Percentiles rank a stretch among this genome's conserved stretches.
Evolutionary conservation across 2,797 vertebrate genomes (phyloP).

Genomic region (Sitta carolinensis): DNA sequence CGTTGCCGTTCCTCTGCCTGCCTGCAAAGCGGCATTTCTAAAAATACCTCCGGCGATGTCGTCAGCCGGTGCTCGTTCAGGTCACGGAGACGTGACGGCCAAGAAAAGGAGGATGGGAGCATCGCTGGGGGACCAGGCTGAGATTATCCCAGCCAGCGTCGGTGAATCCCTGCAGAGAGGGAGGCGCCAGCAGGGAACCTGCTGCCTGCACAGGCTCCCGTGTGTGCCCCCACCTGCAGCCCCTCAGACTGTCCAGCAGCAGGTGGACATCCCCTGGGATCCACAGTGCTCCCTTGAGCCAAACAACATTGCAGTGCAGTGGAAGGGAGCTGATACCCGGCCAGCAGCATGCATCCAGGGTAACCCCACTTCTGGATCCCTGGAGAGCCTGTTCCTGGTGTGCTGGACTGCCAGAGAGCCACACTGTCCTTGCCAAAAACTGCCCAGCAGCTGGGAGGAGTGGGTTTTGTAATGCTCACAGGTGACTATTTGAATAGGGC

Average conservation of each 20-base stretch:
- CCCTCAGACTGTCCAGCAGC: background rate
- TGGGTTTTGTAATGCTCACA: background rate
- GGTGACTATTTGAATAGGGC: background rate
- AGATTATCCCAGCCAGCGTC: accelerated
- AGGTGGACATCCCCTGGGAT: background rate
- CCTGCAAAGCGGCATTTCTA: conserved; percentile 11
- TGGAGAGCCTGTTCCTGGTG: background rate
- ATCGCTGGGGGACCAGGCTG: background rate
- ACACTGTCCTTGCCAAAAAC: accelerated
- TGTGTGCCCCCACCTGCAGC: background rate
- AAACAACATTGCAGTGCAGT: accelerated
- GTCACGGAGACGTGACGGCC: background rate
- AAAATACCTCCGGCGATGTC: conserved; percentile 25
- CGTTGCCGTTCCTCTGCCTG: background rate
- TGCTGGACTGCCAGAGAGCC: background rate
- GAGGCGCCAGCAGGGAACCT: accelerated
- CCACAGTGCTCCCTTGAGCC: background rate
- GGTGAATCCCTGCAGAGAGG: background rate
- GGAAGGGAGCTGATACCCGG: background rate
- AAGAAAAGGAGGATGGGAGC: background rate
- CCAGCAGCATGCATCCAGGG: accelerated
- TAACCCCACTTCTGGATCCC: background rate
- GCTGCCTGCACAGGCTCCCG: accelerated
- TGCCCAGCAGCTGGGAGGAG: background rate
- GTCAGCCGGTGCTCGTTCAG: background rate